Conservation (phyloP, 2,797 vertebrate species). For the Podarcis siculus region DNA sequence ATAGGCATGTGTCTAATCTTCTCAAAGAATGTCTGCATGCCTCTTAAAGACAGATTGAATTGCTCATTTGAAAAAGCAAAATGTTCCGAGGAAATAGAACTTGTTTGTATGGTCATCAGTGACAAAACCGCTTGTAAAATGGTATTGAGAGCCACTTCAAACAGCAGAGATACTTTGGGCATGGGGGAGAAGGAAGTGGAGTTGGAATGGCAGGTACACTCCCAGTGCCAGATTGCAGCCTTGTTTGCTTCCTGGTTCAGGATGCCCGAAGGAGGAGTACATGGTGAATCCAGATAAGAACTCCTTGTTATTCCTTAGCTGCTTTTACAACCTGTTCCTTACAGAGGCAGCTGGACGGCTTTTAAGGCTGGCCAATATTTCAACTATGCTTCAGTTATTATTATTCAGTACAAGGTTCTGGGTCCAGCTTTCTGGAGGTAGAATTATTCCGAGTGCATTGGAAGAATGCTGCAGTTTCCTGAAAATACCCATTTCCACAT, state of each 20-base stretch:
- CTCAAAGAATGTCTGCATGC: neutral
- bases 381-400: neutral
- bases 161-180: neutral
- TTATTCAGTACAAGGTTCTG: neutral
- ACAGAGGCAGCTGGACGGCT: neutral
- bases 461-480: neutral
- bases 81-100: neutral
- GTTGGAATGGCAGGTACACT: no score
- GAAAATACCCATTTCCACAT: neutral
- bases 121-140: neutral
- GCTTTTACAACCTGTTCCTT: constrained; percentile 6
- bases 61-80: neutral
- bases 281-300: constrained; percentile 1
- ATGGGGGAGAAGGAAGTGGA: neutral
- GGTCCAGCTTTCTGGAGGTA: neutral
- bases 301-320: constrained; percentile 14
- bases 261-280: neutral
- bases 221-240: neutral
- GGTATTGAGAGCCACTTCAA: neutral
- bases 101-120: neutral
- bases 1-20: neutral
- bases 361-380: neutral
- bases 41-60: neutral
- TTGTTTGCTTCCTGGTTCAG: neutral
- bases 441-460: neutral